Evolutionary conservation across 2,888 invertebrate species (phyloP).

Genomic region (Brassicogethes aeneus): DNA sequence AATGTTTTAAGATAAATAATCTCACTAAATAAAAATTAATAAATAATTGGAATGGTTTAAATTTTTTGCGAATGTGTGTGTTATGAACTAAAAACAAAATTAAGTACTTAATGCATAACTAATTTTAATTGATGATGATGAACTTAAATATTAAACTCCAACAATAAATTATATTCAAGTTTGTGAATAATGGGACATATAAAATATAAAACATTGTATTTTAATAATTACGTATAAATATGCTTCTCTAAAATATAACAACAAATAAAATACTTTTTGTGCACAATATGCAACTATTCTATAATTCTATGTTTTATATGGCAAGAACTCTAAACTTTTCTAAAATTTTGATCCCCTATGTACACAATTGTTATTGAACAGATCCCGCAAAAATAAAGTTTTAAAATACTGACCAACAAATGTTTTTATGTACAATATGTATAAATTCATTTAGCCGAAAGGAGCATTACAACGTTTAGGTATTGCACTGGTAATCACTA

Average conservation of each 20-base stretch:
- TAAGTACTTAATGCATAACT: too few relatives aligned
- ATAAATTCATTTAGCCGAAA: conserved; percentile 5
- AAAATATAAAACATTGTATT: conserved; percentile 30
- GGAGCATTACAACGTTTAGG: background rate
- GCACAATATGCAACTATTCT: conserved; percentile 31
- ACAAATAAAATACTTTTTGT: conserved; percentile 32
- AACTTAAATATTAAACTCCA: too few relatives aligned
- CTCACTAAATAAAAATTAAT: too few relatives aligned
- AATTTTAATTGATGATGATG: too few relatives aligned
- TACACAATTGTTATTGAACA: conserved; percentile 10
- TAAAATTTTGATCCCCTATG: conserved; percentile 26
- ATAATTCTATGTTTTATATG: conserved; percentile 19
- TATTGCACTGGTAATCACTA: conserved; percentile 15
- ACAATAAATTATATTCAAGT: too few relatives aligned
- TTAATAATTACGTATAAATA: conserved; percentile 21
- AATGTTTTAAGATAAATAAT: too few relatives aligned
- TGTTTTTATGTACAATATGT: conserved; percentile 18
- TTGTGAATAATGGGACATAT: too few relatives aligned
- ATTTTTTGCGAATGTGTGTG: too few relatives aligned
- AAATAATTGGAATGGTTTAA: too few relatives aligned
- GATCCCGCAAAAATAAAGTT: conserved; percentile 7
- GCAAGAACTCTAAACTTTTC: conserved; percentile 23
- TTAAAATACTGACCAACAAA: conserved; percentile 35
- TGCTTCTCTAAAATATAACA: conserved; percentile 22
- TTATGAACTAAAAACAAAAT: too few relatives aligned